These are phyloP conservation scores for Anhinga rufa DNA, from an alignment of 2,113 vertebrate species.

Conservation along the genomic window DNA sequence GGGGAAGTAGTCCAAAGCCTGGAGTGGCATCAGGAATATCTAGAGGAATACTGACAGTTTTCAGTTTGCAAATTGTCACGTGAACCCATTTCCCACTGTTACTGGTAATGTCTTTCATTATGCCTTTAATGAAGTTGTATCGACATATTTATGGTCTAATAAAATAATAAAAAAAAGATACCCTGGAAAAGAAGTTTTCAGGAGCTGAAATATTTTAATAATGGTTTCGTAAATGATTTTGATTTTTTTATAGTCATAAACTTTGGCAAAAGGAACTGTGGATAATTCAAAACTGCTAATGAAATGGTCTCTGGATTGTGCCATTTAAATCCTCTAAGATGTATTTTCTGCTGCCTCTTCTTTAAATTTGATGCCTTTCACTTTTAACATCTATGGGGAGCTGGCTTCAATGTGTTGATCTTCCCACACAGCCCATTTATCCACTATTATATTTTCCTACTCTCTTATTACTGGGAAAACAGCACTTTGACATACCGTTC, in stretches of 20 bases:
- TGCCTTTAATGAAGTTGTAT: slow-evolving; percentile 21
- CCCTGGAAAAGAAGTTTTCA: background rate
- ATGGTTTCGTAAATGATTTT: slow-evolving; percentile 7
- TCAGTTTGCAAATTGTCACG: background rate
- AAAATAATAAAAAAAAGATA: background rate
- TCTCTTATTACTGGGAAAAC: background rate
- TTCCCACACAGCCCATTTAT: background rate
- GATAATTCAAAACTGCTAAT: background rate
- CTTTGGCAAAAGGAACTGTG: background rate
- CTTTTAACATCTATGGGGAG: background rate
- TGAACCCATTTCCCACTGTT: background rate
- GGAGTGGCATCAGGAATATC: background rate
- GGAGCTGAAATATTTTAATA: slow-evolving; percentile 9
- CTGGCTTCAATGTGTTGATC: background rate
- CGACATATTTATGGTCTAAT: slow-evolving; percentile 21
- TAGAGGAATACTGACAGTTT: background rate
- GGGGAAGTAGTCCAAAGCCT: background rate
- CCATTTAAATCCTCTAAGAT: background rate
- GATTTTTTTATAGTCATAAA: background rate
- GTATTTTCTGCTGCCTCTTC: background rate
- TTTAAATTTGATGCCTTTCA: background rate
- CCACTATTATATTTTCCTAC: background rate
- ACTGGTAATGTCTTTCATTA: slow-evolving; percentile 17
- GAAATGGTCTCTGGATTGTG: slow-evolving; percentile 10
- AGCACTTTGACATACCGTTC: background rate